Percentiles rank a stretch among this genome's conserved stretches.
phyloP scores from a whole-genome alignment of 2,888 invertebrate genomes.

The Epirrhoe alternata region DNA sequence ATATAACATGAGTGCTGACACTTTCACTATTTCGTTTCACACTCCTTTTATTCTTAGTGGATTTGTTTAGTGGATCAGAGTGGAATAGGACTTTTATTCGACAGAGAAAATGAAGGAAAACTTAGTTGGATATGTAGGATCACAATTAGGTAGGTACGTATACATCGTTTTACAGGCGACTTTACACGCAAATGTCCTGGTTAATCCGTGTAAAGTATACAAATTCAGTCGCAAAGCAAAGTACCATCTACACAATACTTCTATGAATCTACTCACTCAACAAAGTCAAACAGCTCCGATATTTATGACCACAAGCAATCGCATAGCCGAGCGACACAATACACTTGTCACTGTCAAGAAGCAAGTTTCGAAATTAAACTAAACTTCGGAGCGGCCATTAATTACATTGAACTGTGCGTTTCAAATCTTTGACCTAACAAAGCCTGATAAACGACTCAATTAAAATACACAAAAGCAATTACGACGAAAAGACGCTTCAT shows the following conservation, averaged over 20 bases:
- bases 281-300: constrained; percentile 2
- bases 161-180: too few relatives aligned
- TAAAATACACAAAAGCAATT: constrained; percentile 31
- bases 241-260: neutral
- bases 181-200: neutral
- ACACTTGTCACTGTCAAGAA: constrained; percentile 51
- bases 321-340: constrained; percentile 24
- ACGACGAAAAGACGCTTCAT: constrained; percentile 15
- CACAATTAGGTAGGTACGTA: too few relatives aligned
- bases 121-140: too few relatives aligned
- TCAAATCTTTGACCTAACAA: constrained; percentile 39
- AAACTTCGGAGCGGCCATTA: constrained; percentile 45
- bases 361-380: constrained; percentile 49
- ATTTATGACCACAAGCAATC: constrained; percentile 32
- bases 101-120: too few relatives aligned
- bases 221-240: neutral
- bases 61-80: too few relatives aligned
- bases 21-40: too few relatives aligned
- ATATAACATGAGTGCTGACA: too few relatives aligned
- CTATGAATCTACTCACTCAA: neutral
- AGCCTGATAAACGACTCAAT: constrained; percentile 41
- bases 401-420: constrained; percentile 44
- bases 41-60: too few relatives aligned
- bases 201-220: neutral
- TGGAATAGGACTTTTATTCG: too few relatives aligned